Evolutionary conservation across 2,113 vertebrate genomes (phyloP), one percentile per base, ranked within the genome.

Genomic region (Serilophus lunatus): DNA sequence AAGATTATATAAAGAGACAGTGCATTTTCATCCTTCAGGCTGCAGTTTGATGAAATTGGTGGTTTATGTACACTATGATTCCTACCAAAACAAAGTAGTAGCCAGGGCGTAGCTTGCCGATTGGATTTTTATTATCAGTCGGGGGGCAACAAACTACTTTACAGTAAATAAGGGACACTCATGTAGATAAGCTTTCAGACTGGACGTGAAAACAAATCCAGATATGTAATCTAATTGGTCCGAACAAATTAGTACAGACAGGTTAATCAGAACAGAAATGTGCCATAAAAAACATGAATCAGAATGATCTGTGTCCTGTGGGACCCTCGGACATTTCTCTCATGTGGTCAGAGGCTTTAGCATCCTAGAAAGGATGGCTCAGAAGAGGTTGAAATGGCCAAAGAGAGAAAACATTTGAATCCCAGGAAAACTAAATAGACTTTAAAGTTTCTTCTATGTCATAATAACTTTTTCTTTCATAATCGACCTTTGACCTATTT

Each of bases 1-100:
- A 18, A 29, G 31, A 9, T 82, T n/a, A 14, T 47, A 11, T 12
- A 22, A 3, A 51, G 5, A 13, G 53, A 33, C 19, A 14, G 17
- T 28, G 22, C 24, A 19, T 28, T 74, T 84, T 82, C 0, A 0
- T 33, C 24, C 1, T 0, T 10, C 36, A 72, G 68, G 38, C 18
- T 56, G 51, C 38, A 59, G 23, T 57, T 79, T 68, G 70, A 75
- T 33, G 28, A 50, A 66, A 78, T 65, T 31, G 70, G 13, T 3
- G 3, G 7, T 51, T 82, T 65, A 47, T 29, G 35, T 38, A 50
- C 18, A 24, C 53, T 20, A 2, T 16, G 7, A 44, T 47, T 88
- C 45, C 76, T n/a, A 59, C 13, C 2, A 19, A 66, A 65, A 64
- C n/a, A 51, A 69, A 82, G 15, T 3, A 47, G 59, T 10, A 78